These are phyloP conservation scores for Malurus splendens DNA, from an alignment of 2,797 vertebrate genomes.

Conservation along the genomic window DNA sequence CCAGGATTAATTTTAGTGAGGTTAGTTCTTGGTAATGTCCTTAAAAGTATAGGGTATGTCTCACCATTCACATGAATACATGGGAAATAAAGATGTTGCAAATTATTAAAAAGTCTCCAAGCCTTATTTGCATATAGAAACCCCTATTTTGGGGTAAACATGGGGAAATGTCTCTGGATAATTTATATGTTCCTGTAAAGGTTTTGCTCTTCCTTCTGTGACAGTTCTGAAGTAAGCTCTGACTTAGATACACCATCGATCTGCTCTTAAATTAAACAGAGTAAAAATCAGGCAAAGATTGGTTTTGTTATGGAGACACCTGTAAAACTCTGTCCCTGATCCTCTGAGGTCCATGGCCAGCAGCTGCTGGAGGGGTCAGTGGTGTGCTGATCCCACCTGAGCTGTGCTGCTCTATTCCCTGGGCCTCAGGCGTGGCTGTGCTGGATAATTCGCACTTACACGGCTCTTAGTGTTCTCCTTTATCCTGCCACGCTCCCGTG, in stretches of 20 bases:
- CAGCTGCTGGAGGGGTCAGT: background rate
- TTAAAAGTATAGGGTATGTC: background rate
- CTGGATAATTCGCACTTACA: fast-evolving
- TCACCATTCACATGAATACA: background rate
- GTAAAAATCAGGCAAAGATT: background rate
- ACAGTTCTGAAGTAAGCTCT: background rate
- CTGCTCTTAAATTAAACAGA: background rate
- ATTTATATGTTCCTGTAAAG: background rate
- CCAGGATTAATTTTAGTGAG: background rate
- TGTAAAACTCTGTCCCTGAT: fast-evolving
- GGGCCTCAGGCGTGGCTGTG: background rate
- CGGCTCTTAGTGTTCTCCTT: background rate
- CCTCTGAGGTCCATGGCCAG: background rate
- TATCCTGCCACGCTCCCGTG: background rate
- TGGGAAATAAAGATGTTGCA: background rate
- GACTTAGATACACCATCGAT: background rate
- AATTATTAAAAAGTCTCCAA: background rate
- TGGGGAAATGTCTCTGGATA: background rate
- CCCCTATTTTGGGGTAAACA: fast-evolving
- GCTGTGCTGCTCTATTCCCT: background rate
- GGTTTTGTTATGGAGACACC: background rate
- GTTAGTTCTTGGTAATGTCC: background rate
- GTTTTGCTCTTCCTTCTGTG: background rate
- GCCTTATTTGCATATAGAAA: background rate
- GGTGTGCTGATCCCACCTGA: background rate